Percentiles rank a stretch among this genome's conserved stretches.
phyloP scores from a whole-genome alignment of 2,113 vertebrate genomes.

The Trematomus loennbergii region DNA sequence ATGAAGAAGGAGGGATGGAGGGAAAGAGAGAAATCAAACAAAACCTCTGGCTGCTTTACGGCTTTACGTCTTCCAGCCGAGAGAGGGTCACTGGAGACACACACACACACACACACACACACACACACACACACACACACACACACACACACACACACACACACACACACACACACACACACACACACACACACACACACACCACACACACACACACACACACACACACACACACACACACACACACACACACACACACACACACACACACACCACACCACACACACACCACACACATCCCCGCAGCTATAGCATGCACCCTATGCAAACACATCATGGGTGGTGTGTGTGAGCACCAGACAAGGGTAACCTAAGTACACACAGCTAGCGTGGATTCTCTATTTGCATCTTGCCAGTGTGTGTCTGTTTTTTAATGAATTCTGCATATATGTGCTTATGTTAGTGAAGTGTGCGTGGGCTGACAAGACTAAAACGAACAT shows the following conservation, averaged over 20 bases:
- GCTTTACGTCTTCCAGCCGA: constrained; percentile 64
- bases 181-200: too few species aligned
- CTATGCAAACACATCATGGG: constrained; percentile 57
- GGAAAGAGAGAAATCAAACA: constrained; percentile 73
- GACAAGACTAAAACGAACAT: background rate
- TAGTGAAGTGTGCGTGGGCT: background rate
- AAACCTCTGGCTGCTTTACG: constrained; percentile 66
- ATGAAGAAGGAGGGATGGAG: constrained; percentile 19
- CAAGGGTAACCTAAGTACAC: constrained; percentile 46
- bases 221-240: constrained; percentile 47
- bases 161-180: constrained; percentile 25
- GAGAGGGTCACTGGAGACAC: constrained; percentile 71
- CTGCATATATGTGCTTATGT: background rate
- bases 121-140: background rate
- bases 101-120: constrained; percentile 7
- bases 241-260: constrained; percentile 50
- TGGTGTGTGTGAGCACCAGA: constrained; percentile 44
- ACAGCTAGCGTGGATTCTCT: constrained; percentile 34
- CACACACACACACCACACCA: constrained; percentile 39
- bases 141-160: constrained; percentile 48
- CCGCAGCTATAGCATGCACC: constrained; percentile 43
- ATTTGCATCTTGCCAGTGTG: background rate
- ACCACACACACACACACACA: too few species aligned
- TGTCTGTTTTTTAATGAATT: constrained; percentile 11
- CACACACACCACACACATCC: constrained; percentile 32